Evolutionary conservation across 1,140 invertebrate genomes (phyloP), one percentile per base, ranked within the genome.

Genomic region (Aphaenogaster ashmeadi): DNA sequence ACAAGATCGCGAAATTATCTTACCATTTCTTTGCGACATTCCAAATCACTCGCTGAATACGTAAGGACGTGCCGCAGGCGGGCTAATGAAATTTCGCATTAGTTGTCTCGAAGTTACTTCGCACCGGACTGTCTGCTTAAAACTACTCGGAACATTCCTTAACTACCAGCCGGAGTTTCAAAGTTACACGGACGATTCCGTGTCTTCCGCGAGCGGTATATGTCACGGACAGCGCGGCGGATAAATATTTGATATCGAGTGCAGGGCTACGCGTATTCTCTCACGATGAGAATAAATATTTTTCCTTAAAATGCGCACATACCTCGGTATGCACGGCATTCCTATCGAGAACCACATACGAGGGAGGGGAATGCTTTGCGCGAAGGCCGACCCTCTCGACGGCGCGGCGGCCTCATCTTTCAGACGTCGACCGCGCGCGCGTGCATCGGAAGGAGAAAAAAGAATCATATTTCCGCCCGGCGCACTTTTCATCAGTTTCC

Each of bases 11-110:
- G 21, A 72, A 36, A 72, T 58, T 72, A 67, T 72, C 33, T 52
- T 27, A 15, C 33, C 41, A 58, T 36, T 83, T 58, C 66, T 72
- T 72, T 72, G 15, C 50, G 27, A 74, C 52, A 74, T 83, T 58
- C 41, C 41, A 75, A 84, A 60, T 75, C 41, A 69, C 27, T 60
- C 8, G 18, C 56, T 60, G 69, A 84, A 74, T 75, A 50, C 41
- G 13, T 60, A 84, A 84, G 33, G 69, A 75, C 67, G 33, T 54
- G 67, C 66, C 79, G 79, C 38, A 9, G 21, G 38, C 27, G 54
- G 62, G 69, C 80, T 84, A 84, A 84, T 84, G 80, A 84, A 84
- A 84, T 84, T 84, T 84, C n/a, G 69, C 80, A 9, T 74, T 84
- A 84, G 80, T 74, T 84, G 21, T 69, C 52, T 44, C 27, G 41